Percentiles rank a stretch among this genome's conserved stretches.
These are phyloP conservation scores for Artibeus jamaicensis DNA, from an alignment of 2,797 vertebrate genomes.

Conservation along the genomic window DNA sequence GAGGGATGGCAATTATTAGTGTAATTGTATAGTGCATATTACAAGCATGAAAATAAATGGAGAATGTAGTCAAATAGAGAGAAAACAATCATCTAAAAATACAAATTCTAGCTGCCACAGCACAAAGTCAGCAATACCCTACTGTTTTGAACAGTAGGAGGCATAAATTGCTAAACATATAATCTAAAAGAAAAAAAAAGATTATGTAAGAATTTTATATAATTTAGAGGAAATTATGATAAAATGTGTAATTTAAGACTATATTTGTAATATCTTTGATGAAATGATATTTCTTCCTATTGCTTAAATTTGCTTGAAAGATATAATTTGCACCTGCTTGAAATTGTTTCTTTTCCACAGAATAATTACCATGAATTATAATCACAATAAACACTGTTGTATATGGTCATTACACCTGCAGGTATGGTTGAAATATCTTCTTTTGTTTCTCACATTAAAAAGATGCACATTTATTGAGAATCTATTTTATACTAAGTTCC, in stretches of 20 bases:
- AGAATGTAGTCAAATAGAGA: background rate
- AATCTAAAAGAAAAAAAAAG: background rate
- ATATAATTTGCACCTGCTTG: background rate
- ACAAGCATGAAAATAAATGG: background rate
- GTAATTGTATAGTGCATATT: background rate
- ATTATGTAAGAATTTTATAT: background rate
- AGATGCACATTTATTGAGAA: background rate
- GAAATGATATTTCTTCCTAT: background rate
- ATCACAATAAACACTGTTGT: background rate
- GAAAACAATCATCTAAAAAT: background rate
- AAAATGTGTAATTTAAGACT: background rate
- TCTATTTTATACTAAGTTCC: background rate
- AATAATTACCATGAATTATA: background rate
- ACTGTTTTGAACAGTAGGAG: background rate
- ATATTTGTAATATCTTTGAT: background rate
- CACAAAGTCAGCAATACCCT: background rate
- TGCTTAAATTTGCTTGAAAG: background rate
- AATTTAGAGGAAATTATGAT: background rate
- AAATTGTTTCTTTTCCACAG: background rate
- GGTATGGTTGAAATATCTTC: background rate
- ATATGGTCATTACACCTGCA: background rate
- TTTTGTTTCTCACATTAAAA: background rate
- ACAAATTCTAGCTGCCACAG: background rate
- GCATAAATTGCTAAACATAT: background rate
- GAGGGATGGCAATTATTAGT: background rate